These are phyloP conservation scores for Rana temporaria DNA, from an alignment of 2,113 vertebrate species.

Conservation along the genomic window DNA sequence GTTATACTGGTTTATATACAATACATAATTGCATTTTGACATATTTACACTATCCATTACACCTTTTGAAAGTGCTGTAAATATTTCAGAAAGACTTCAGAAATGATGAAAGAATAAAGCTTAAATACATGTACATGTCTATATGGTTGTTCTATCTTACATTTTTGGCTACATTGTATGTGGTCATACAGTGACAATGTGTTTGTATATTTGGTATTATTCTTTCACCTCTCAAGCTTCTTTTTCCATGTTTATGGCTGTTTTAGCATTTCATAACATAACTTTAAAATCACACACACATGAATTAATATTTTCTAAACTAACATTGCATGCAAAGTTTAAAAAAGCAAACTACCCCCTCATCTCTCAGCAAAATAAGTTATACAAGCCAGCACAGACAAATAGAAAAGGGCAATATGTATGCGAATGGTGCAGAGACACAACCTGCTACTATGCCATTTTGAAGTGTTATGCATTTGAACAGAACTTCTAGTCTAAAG, in stretches of 20 bases:
- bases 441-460: neutral
- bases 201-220: conserved; percentile 18
- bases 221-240: neutral
- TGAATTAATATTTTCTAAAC: neutral
- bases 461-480: conserved; percentile 9
- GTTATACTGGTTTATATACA: neutral
- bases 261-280: neutral
- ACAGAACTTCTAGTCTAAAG: neutral
- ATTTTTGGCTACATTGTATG: conserved; percentile 3
- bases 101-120: neutral
- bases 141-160: conserved; percentile 1
- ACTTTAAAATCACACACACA: conserved; percentile 6
- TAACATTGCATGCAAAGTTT: conserved; percentile 34
- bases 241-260: conserved; percentile 7
- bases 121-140: neutral
- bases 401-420: neutral
- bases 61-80: conserved; percentile 14
- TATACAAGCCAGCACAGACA: conserved; percentile 21
- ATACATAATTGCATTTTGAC: neutral
- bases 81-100: neutral
- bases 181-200: neutral
- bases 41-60: conserved; percentile 5
- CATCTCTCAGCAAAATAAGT: conserved; percentile 5
- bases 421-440: neutral
- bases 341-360: neutral